Base-by-base conservation (phyloP, 2,113 vertebrate genomes). In the Callithrix jacchus region DNA sequence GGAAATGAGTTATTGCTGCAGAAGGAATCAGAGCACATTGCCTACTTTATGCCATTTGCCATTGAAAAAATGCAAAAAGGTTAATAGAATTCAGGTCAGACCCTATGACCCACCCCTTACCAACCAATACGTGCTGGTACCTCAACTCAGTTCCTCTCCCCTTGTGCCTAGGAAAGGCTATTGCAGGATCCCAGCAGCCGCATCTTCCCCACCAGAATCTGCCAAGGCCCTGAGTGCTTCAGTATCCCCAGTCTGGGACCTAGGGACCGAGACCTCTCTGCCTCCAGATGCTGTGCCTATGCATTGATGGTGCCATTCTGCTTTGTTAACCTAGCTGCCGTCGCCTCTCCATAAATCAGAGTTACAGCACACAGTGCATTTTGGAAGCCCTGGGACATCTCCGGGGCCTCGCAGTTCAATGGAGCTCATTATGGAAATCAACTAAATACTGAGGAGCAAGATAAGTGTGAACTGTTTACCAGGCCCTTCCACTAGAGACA, bases 361-460 rank as follows among this genome's bases (percentile, higher is more conserved):
- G 98, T 98, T 96, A 97, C 85, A 97, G 98, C 98, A 97, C 96
- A 97, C 96, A 83, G 82, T 93, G 86, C 93, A 13, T 97, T 97
- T 98, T 64, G 13, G 95, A 98, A 98, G 98, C 95, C 97, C 95
- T 95, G 98, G 98, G 97, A 98, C 97, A 98, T 96, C 98, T 98
- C 97, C 40, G 95, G 98, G 98, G 98, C 98, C 98, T 97, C 30
- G n/a, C 96, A 97, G 98, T 98, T 98, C 98, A 97, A 91, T 98
- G 98, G 97, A 98, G 98, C 98, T 98, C 97, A 98, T 99, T 98
- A 98, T 98, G 98, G 98, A 98, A 99, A 98, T 98, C 98, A 98
- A 98, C 98, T 98, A 98, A 98, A 98, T 97, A 97, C 98, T 98
- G 98, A 99, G 97, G 97, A 90, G 97, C 85, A 87, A 98, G 98